These are phyloP conservation scores for Chloroceryle inda DNA, from an alignment of 2,797 vertebrate genomes.

Conservation along the genomic window DNA sequence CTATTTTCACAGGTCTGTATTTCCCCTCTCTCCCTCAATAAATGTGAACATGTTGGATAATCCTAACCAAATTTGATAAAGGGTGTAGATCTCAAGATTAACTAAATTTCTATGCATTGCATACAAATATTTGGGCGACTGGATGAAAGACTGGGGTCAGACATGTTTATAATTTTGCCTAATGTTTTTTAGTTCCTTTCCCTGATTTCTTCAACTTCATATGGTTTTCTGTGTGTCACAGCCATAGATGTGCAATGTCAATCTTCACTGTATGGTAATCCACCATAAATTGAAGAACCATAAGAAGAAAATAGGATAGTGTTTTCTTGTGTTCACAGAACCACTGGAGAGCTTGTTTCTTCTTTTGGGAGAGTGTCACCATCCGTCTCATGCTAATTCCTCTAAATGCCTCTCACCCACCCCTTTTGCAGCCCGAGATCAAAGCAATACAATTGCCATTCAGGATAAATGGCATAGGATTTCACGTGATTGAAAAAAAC, in stretches of 20 bases:
- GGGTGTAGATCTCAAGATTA: background rate
- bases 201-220: background rate
- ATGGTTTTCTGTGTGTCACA: background rate
- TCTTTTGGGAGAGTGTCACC: accelerated
- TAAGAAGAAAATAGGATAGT: background rate
- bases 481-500: background rate
- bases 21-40: background rate
- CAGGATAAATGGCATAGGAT: background rate
- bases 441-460: background rate
- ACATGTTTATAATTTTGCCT: background rate
- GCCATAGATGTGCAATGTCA: background rate
- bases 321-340: background rate
- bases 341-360: background rate
- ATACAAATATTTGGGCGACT: background rate
- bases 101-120: background rate
- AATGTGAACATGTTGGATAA: background rate
- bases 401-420: background rate
- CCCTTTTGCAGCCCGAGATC: background rate
- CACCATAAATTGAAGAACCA: background rate
- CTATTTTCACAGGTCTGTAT: background rate
- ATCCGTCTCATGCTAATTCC: background rate
- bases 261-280: background rate
- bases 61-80: background rate
- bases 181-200: background rate
- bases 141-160: background rate